Percentiles rank a stretch among this genome's conserved stretches.
These are phyloP conservation scores for Xanthorhoe designata DNA, from an alignment of 2,888 invertebrate species.

Conservation along the genomic window DNA sequence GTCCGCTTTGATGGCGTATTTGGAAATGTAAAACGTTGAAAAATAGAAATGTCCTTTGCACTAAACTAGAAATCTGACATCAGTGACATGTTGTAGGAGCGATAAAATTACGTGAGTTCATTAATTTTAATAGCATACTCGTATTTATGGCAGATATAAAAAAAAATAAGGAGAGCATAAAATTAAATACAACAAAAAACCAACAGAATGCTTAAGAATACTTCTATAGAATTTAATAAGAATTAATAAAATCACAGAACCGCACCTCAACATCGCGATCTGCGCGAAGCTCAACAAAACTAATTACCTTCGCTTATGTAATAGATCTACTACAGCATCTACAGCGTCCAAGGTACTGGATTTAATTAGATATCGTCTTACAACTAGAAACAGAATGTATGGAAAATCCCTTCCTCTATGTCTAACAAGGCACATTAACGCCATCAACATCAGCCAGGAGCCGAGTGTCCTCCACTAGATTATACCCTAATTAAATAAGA, in stretches of 20 bases:
- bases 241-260: background rate
- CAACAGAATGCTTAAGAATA: background rate
- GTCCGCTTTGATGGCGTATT: conserved; percentile 8
- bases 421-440: background rate
- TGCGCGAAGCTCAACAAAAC: conserved; percentile 36
- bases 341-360: conserved; percentile 55
- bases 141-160: too few relatives aligned
- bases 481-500: background rate
- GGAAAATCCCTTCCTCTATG: background rate
- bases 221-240: background rate
- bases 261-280: conserved; percentile 30
- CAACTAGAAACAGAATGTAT: conserved; percentile 63
- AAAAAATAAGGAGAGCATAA: too few relatives aligned
- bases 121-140: background rate
- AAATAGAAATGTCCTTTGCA: conserved; percentile 17
- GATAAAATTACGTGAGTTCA: background rate
- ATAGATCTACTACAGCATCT: conserved; percentile 53
- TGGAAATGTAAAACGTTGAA: conserved; percentile 16
- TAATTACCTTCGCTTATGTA: conserved; percentile 45
- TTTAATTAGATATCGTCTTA: conserved; percentile 80
- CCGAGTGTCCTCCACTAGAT: too few relatives aligned
- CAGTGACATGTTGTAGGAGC: conserved; percentile 5
- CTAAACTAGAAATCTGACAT: background rate
- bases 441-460: conserved; percentile 5
- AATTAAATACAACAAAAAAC: too few relatives aligned